These are phyloP conservation scores for Aphodius granarius DNA, from an alignment of 2,888 invertebrate genomes.

Conservation along the genomic window DNA sequence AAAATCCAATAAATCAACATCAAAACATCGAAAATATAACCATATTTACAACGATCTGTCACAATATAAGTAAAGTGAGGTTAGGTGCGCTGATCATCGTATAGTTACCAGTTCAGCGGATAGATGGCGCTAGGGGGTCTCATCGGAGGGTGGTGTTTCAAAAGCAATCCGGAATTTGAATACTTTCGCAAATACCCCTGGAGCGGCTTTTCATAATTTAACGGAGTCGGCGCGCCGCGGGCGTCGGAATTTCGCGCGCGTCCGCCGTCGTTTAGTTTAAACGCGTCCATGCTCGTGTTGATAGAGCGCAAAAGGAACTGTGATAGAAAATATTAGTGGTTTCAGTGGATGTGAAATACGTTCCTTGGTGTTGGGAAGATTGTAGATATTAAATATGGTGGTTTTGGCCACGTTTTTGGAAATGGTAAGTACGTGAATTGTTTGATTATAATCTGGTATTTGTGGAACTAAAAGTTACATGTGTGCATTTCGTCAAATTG, in stretches of 20 bases:
- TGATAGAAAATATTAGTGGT: not conserved
- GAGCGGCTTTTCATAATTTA: constrained; percentile 16
- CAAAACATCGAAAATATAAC: not conserved
- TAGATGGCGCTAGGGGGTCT: not conserved
- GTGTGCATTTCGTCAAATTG: too few relatives aligned
- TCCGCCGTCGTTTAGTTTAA: constrained; percentile 30
- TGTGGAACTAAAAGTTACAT: too few relatives aligned
- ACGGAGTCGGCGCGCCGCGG: constrained; percentile 32
- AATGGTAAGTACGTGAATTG: too few relatives aligned
- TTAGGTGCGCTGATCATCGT: not conserved
- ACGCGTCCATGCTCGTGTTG: constrained; percentile 24
- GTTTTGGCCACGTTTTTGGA: too few relatives aligned
- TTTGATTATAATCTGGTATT: too few relatives aligned
- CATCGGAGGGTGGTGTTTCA: not conserved
- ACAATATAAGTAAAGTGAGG: not conserved
- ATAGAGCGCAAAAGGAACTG: not conserved
- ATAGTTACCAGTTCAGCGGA: not conserved
- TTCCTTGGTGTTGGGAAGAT: not conserved
- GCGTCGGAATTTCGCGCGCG: constrained; percentile 32
- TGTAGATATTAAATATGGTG: too few relatives aligned
- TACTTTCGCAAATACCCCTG: not conserved
- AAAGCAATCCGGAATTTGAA: not conserved
- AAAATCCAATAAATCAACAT: not conserved
- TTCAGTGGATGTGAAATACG: not conserved
- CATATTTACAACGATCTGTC: not conserved